Conservation (phyloP, 2,888 invertebrate species). For the Aphidius colemani region DNA sequence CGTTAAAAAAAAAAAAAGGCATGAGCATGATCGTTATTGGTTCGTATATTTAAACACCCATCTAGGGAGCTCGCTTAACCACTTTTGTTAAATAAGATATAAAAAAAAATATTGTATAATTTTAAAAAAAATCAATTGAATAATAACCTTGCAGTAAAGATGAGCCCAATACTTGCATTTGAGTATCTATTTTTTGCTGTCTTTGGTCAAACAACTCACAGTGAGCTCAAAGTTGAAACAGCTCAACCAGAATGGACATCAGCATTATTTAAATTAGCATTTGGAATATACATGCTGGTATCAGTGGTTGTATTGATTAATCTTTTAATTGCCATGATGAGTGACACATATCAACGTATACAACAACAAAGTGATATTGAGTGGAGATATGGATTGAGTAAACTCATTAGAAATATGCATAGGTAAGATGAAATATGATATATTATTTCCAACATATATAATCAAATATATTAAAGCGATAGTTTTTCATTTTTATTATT, state of each 20-base stretch:
- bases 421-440: constrained; percentile 54
- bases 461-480: neutral
- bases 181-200: constrained; percentile 98
- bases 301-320: constrained; percentile 98
- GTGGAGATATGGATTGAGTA: constrained; percentile 80
- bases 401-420: constrained; percentile 78
- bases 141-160: constrained; percentile 68
- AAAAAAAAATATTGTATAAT: neutral
- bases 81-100: constrained; percentile 19
- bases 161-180: constrained; percentile 90
- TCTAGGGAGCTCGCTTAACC: constrained; percentile 35
- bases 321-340: constrained; percentile 99
- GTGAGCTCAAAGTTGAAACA: constrained; percentile 79
- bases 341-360: constrained; percentile 98
- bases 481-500: neutral
- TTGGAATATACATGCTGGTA: constrained; percentile 97
- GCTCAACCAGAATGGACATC: constrained; percentile 81
- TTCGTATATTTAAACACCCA: constrained; percentile 35
- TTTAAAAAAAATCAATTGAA: constrained; percentile 32
- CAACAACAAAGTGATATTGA: constrained; percentile 88
- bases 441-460: constrained; percentile 7
- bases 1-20: constrained; percentile 35
- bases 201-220: constrained; percentile 90
- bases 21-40: constrained; percentile 55
- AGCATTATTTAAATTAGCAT: constrained; percentile 87